Percentiles rank a stretch among this genome's conserved stretches.
phyloP scores from a whole-genome alignment of 1,140 invertebrate species.

The Atopsyche davidsoni region DNA sequence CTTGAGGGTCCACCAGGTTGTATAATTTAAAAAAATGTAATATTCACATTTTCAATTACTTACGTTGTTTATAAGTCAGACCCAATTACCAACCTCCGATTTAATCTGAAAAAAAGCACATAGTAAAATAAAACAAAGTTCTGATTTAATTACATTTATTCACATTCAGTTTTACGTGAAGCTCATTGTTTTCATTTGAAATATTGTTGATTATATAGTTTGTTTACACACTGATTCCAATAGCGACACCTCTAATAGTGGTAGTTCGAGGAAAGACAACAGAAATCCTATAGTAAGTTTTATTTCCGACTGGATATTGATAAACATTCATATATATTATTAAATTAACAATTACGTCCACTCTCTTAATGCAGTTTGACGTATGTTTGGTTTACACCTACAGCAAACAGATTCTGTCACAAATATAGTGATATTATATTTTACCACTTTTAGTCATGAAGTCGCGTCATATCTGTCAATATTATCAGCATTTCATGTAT shows the following conservation, averaged over 20 bases:
- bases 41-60: neutral
- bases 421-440: neutral
- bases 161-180: slow-evolving; percentile 28
- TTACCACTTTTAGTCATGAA: neutral
- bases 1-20: neutral
- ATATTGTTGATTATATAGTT: slow-evolving; percentile 24
- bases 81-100: neutral
- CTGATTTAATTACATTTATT: slow-evolving; percentile 22
- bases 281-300: neutral
- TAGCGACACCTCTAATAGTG: neutral
- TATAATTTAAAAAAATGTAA: neutral
- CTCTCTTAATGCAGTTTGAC: neutral
- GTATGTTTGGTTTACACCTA: neutral
- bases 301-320: too few relatives aligned
- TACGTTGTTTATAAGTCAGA: neutral
- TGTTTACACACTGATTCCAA: slow-evolving; percentile 24
- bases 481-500: neutral
- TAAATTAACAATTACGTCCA: neutral
- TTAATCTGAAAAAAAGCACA: too few relatives aligned
- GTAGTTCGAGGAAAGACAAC: neutral
- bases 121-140: neutral
- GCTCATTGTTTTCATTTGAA: slow-evolving; percentile 25
- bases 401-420: neutral
- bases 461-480: too few relatives aligned
- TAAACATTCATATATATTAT: neutral